phyloP scores from a whole-genome alignment of 2,113 vertebrate genomes.

The Bos javanicus region DNA sequence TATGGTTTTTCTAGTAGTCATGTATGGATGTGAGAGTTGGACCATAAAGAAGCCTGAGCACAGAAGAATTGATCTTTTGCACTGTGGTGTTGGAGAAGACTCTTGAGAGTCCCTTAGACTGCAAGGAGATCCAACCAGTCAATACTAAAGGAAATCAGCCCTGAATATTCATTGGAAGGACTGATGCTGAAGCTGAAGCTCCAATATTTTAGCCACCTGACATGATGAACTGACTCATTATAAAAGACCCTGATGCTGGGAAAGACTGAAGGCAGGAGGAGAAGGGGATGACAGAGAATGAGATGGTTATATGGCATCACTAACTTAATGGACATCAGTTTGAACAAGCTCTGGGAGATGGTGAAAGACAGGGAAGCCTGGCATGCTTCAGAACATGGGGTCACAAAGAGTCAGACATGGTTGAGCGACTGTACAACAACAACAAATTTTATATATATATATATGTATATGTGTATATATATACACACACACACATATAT shows the following conservation, averaged over 20 bases:
- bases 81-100: not conserved
- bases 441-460: not conserved
- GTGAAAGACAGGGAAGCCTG: not conserved
- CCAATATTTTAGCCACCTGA: not conserved
- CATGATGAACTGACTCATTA: not conserved
- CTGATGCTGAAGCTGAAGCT: not conserved
- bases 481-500: not conserved
- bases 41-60: not conserved
- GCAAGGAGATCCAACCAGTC: not conserved
- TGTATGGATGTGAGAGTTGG: not conserved
- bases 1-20: not conserved
- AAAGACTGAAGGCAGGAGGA: not conserved
- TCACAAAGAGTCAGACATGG: not conserved
- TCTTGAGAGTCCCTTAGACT: not conserved
- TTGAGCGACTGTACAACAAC: not conserved
- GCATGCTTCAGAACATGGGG: not conserved
- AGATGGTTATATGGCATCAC: not conserved
- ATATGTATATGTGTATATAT: rapidly evolving
- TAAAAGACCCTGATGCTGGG: not conserved
- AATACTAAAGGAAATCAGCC: not conserved
- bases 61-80: not conserved
- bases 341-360: not conserved
- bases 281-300: not conserved
- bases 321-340: not conserved
- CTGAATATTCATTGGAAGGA: not conserved